Evolutionary conservation across 1,140 invertebrate species (phyloP), one percentile per base, ranked within the genome.

Genomic region (Tenebrio molitor): DNA sequence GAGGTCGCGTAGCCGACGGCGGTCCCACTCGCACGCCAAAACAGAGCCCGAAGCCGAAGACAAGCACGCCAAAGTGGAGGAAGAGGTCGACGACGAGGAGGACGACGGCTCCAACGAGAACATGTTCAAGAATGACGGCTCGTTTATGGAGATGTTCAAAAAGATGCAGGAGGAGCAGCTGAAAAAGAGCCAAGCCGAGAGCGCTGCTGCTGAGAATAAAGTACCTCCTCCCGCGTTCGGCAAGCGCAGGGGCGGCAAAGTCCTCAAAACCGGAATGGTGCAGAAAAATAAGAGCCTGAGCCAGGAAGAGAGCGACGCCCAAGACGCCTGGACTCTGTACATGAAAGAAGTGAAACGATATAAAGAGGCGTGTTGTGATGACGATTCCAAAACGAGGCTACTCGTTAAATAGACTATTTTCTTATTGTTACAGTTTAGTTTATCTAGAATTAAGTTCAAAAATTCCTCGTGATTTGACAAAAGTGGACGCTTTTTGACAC

Each of bases 311-410:
- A 82, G 81, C n/a, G 88, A 87, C 69, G 87, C 90, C 67, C 93
- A 93, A 82, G 95, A 97, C 84, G 93, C 95, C 4, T 97, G 95
- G 95, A 93, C 94, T 0, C 84, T 95, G 1, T 97, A 97, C 79
- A 91, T 97, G 89, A 92, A 91, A 19, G 95, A 97, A 88, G 95
- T 97, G 4, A 93, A 95, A 81, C 93, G 93, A 79, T 97, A 97
- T 79, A 91, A 94, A 80, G 93, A 95, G 82, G 92, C 93, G 44
- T 94, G 93, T 65, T 97, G 95, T 84, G 93, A 96, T 82, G 94
- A 96, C 80, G 95, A 97, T 81, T 90, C 94, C 75, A 96, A 95
- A 84, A 97, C 93, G 46, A 87, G 95, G 76, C 95, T 95, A 8
- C 86, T 97, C 53, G 95, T 97, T 39, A 97, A 97, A 89, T 97